Percentiles rank a stretch among this genome's conserved stretches.
Evolutionary conservation across 2,797 vertebrate genomes (phyloP).

Genomic region (Helostoma temminkii): DNA sequence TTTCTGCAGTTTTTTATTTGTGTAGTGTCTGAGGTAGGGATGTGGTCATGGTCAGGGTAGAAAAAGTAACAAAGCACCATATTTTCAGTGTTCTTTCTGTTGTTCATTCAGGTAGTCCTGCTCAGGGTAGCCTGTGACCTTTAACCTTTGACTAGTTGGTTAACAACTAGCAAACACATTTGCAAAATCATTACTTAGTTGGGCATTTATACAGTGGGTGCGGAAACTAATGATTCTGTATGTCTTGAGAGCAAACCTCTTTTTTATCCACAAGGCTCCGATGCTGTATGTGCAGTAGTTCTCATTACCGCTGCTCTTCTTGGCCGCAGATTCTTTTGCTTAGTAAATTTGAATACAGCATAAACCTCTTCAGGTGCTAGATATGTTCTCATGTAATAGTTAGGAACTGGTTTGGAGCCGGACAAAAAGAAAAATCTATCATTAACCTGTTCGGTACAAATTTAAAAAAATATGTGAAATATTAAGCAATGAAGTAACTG

Average conservation of each 20-base stretch:
- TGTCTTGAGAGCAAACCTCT: not conserved
- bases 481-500: no score
- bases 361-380: no score
- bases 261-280: not conserved
- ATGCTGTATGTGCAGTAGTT: no score
- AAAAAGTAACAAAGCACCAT: not conserved
- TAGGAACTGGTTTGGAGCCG: no score
- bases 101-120: not conserved
- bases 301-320: no score
- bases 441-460: no score
- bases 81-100: not conserved
- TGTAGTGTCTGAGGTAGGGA: not conserved
- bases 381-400: no score
- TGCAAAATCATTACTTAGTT: not conserved
- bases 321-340: not conserved
- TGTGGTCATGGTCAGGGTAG: constrained; percentile 4
- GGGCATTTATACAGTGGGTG: not conserved
- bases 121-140: no score
- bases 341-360: not conserved
- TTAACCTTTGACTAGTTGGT: not conserved
- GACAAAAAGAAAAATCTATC: no score
- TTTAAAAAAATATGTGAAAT: no score
- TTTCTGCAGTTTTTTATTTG: constrained; percentile 20
- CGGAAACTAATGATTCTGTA: no score
- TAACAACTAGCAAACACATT: not conserved